These are phyloP conservation scores for Coelopa pilipes DNA, from an alignment of 2,888 invertebrate species.

Conservation along the genomic window DNA sequence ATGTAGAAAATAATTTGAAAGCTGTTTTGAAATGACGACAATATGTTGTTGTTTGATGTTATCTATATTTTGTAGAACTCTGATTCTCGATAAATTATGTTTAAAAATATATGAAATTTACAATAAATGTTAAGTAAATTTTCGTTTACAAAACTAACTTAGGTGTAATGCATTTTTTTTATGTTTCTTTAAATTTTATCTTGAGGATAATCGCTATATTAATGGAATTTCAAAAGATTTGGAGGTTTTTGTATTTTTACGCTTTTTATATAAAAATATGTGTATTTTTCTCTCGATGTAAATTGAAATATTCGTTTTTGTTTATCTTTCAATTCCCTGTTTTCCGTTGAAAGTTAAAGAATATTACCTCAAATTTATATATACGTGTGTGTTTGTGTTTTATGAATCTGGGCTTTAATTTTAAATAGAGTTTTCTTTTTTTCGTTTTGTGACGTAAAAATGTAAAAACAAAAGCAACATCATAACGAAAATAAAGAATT, in stretches of 20 bases:
- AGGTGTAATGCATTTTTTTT: constrained; percentile 7
- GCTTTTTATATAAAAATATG: not conserved
- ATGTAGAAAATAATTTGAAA: constrained; percentile 5
- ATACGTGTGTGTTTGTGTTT: not conserved
- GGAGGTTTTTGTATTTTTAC: constrained; percentile 5
- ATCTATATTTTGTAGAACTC: constrained; percentile 17
- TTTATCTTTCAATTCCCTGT: not conserved
- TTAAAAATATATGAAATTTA: constrained; percentile 27
- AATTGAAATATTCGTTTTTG: too few relatives aligned
- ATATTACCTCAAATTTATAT: not conserved
- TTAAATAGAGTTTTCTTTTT: not conserved
- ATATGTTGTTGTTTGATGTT: constrained; percentile 14
- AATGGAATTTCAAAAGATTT: constrained; percentile 29
- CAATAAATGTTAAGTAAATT: constrained; percentile 29
- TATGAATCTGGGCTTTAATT: not conserved
- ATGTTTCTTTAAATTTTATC: not conserved
- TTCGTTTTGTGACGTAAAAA: not conserved
- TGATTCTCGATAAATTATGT: constrained; percentile 19
- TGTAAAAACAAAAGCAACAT: not conserved
- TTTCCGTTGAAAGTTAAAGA: not conserved
- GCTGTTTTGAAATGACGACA: not conserved
- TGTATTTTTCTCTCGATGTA: too few relatives aligned
- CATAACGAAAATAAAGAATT: not conserved
- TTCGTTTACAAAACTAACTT: constrained; percentile 32
- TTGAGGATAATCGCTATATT: constrained; percentile 22